Evolutionary conservation across 1,140 invertebrate genomes (phyloP), one percentile per base, ranked within the genome.

Genomic region (Cryptotermes secundus): DNA sequence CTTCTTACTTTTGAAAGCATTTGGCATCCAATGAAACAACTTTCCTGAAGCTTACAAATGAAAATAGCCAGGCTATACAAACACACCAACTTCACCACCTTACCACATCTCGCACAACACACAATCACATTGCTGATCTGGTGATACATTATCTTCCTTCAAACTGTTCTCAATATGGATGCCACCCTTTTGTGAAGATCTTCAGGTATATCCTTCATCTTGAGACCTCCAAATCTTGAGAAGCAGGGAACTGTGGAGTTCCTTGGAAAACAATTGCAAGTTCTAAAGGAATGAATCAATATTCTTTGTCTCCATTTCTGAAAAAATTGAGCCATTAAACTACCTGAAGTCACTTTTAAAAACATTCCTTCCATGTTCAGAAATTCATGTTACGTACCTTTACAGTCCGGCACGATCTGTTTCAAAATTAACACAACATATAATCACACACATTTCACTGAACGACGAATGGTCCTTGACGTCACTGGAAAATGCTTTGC

Each of bases 381-480:
- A 31, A 72, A 72, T 26, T 72, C 59, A 72, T 31, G 4, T 72
- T 72, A 72, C 59, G 59, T 72, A 72, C 59, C 59, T 72, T 72
- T 72, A 72, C 59, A 31, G 26, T 72, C 59, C 14, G n/a, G 59
- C 59, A 72, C 59, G 31, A 14, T 72, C 59, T 31, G n/a, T 72
- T 72, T 72, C 59, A 72, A 72, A 72, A 72, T n/a, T 72, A 72
- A 72, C 59, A n/a, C 59, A 72, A 72, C 59, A 72, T 31, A 31
- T 72, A 72, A 72, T 72, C 59, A 72, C 59, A 72, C 59, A 72
- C 59, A 72, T 72, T 72, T 72, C 59, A 72, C 59, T 72, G 59
- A 72, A 31, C 9, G 59, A n/a, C 26, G 59, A 72, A 49, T 19
- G 19, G 45, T 72, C 59, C 59, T 3, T 72, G 59, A 26, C 9